Percentiles rank a stretch among this genome's conserved stretches.
These are phyloP conservation scores for Heliconius himera DNA, from an alignment of 1,140 invertebrate species.

Conservation along the genomic window DNA sequence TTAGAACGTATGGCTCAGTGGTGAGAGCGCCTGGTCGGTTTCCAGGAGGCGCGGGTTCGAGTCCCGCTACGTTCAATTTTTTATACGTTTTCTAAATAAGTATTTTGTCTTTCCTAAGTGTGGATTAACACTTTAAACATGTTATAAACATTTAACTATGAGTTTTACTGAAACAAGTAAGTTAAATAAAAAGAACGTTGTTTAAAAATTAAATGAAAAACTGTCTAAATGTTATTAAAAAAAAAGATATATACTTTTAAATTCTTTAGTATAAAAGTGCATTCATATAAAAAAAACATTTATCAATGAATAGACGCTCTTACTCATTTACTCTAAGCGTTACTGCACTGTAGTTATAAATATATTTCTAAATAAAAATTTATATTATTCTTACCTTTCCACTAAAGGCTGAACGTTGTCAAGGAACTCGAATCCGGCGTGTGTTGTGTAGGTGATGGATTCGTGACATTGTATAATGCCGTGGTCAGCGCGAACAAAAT, in stretches of 20 bases:
- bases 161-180: too few relatives aligned
- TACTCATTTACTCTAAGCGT: background rate
- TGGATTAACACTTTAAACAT: too few relatives aligned
- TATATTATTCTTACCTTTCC: constrained; percentile 80
- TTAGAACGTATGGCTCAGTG: too few relatives aligned
- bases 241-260: background rate
- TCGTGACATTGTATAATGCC: constrained; percentile 87
- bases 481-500: constrained; percentile 88
- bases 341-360: too few relatives aligned
- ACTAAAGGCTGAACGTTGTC: constrained; percentile 93
- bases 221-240: background rate
- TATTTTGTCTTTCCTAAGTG: too few relatives aligned
- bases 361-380: too few relatives aligned
- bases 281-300: background rate
- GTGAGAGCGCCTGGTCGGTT: too few relatives aligned
- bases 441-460: constrained; percentile 95
- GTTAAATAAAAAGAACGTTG: background rate
- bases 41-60: too few relatives aligned
- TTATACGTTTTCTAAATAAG: too few relatives aligned
- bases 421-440: constrained; percentile 94
- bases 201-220: background rate
- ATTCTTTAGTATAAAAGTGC: background rate
- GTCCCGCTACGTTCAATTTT: too few relatives aligned
- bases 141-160: too few relatives aligned
- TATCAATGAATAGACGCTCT: too few relatives aligned